phyloP scores from a whole-genome alignment of 2,113 vertebrate genomes.

The Zosterops hypoxanthus region DNA sequence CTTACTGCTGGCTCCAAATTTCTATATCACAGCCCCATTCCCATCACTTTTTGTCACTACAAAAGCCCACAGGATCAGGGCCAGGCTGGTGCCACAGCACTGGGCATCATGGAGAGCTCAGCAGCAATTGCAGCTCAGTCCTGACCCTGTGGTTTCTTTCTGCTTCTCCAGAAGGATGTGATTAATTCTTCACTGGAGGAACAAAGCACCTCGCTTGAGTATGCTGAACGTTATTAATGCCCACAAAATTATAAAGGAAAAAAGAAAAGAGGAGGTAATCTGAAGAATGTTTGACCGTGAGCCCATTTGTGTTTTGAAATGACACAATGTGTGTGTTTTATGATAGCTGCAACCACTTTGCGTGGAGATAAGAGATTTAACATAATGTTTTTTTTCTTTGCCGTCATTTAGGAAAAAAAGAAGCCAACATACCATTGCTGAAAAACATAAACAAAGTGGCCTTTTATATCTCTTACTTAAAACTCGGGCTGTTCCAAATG shows the following conservation, averaged over 20 bases:
- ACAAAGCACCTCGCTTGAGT: background rate
- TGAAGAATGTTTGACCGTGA: constrained; percentile 36
- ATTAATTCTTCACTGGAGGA: background rate
- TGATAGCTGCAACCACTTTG: constrained; percentile 52
- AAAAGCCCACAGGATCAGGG: background rate
- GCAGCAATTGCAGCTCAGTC: background rate
- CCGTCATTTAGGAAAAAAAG: constrained; percentile 6
- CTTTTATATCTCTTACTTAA: constrained; percentile 45
- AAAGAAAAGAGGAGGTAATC: constrained; percentile 19
- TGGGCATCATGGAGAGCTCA: background rate
- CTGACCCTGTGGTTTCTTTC: background rate
- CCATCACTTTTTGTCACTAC: background rate
- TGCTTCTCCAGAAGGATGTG: background rate
- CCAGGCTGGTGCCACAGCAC: background rate
- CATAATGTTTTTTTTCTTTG: background rate
- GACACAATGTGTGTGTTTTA: constrained; percentile 66
- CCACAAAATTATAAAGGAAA: background rate
- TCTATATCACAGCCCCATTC: background rate
- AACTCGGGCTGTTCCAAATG: background rate
- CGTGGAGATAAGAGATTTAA: constrained; percentile 41
- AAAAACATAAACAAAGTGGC: constrained; percentile 53
- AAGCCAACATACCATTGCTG: constrained; percentile 24
- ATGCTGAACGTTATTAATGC: background rate
- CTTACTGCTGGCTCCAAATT: background rate
- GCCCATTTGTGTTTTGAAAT: constrained; percentile 52